Percentiles rank a stretch among this genome's conserved stretches.
phyloP scores from a whole-genome alignment of 2,113 vertebrate genomes.

The Cromileptes altivelis region DNA sequence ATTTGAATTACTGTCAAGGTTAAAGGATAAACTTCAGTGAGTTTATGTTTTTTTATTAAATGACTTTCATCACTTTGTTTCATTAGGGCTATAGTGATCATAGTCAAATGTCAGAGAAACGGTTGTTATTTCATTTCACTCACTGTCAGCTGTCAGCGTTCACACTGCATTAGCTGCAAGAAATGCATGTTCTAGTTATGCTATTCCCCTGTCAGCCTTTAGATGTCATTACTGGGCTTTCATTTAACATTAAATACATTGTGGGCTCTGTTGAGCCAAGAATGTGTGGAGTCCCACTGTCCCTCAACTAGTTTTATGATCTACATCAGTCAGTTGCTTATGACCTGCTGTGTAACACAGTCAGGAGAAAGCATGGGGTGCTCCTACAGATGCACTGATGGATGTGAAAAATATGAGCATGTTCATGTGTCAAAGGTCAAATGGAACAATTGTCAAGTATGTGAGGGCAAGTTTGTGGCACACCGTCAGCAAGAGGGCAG shows the following conservation, averaged over 20 bases:
- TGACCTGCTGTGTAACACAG: constrained; percentile 14
- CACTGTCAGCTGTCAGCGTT: no score
- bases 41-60: no score
- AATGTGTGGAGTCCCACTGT: background rate
- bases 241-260: background rate
- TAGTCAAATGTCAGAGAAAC: no score
- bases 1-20: no score
- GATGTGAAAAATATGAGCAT: constrained; percentile 36
- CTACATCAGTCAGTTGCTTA: background rate
- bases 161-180: no score
- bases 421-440: constrained; percentile 56
- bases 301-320: background rate
- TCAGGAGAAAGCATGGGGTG: background rate
- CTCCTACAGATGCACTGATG: constrained; percentile 7
- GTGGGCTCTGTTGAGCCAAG: background rate
- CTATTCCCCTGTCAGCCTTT: background rate
- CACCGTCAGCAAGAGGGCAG: constrained; percentile 67
- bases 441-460: constrained; percentile 51
- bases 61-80: no score
- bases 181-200: background rate
- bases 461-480: constrained; percentile 40
- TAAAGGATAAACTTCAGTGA: no score
- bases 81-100: no score
- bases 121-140: no score
- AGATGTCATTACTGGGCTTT: constrained; percentile 15